Conservation (phyloP, 35 echinoderm and acorn worm genomes). For the Chiridota heheva region DNA sequence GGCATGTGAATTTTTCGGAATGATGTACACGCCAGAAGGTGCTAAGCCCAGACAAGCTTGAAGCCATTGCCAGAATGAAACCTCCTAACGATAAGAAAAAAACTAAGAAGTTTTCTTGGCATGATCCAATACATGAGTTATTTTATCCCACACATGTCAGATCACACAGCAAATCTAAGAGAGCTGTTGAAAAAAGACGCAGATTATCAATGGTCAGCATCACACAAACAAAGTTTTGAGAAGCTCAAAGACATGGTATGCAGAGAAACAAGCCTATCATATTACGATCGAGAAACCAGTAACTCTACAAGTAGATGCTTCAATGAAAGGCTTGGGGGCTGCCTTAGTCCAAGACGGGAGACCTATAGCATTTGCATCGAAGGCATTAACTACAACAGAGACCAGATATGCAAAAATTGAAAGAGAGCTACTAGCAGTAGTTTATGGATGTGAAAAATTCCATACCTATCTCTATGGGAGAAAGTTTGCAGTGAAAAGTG, state of each 20-base stretch:
- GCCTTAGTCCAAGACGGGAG: slow-evolving; percentile 42
- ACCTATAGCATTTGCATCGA: slow-evolving; percentile 43
- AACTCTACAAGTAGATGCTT: slow-evolving; percentile 40
- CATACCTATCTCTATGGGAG: slow-evolving; percentile 39
- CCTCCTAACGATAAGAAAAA: too few relatives aligned
- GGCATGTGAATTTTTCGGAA: too few relatives aligned
- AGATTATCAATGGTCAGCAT: not conserved
- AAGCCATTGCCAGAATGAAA: too few relatives aligned
- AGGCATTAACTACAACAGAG: slow-evolving; percentile 34
- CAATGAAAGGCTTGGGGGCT: slow-evolving; percentile 26
- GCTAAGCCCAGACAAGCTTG: too few relatives aligned
- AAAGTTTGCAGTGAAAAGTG: slow-evolving; percentile 45
- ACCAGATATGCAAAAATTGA: slow-evolving; percentile 43
- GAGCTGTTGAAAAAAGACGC: slow-evolving; percentile 5
- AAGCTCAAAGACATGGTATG: not conserved
- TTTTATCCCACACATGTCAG: slow-evolving; percentile 11
- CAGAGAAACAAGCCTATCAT: slow-evolving; percentile 2
- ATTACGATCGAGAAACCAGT: slow-evolving; percentile 37
- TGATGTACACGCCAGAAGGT: too few relatives aligned
- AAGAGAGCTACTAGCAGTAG: slow-evolving; percentile 22
- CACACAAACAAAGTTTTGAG: not conserved
- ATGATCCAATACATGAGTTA: not conserved
- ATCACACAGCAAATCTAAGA: not conserved
- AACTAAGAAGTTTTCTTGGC: slow-evolving; percentile 24
- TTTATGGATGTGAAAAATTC: slow-evolving; percentile 39